Conservation (phyloP, 2,113 vertebrate genomes). For the Elaphurus davidianus region DNA sequence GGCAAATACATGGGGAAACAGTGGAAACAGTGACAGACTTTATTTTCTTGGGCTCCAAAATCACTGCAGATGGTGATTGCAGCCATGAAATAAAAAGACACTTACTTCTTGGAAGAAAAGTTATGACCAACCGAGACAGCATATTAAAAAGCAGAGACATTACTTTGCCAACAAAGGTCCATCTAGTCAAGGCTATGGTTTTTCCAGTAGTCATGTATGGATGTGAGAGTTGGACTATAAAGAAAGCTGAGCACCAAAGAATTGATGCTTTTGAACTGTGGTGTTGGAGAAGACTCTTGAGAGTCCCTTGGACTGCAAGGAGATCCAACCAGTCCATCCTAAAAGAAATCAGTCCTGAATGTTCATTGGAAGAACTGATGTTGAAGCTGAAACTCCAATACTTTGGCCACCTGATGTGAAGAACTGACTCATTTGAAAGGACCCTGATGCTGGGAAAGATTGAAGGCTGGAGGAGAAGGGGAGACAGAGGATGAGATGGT, state of each 20-base stretch:
- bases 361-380: neutral
- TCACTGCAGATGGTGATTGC: neutral
- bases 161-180: neutral
- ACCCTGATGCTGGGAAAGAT: neutral
- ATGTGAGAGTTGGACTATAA: neutral
- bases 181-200: neutral
- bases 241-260: neutral
- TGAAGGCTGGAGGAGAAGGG: neutral
- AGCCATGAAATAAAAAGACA: neutral
- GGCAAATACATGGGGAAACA: too few relatives aligned
- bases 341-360: neutral
- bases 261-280: neutral
- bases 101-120: neutral
- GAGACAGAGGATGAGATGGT: neutral
- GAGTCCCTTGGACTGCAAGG: neutral
- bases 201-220: neutral
- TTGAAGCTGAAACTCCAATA: neutral
- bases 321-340: neutral
- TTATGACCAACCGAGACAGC: neutral
- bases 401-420: neutral
- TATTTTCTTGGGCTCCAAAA: neutral
- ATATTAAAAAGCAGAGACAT: neutral
- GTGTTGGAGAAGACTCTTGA: neutral
- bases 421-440: neutral
- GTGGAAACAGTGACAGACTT: neutral